These are phyloP conservation scores for Mobula birostris DNA, from an alignment of 2,113 vertebrate genomes.

Conservation along the genomic window DNA sequence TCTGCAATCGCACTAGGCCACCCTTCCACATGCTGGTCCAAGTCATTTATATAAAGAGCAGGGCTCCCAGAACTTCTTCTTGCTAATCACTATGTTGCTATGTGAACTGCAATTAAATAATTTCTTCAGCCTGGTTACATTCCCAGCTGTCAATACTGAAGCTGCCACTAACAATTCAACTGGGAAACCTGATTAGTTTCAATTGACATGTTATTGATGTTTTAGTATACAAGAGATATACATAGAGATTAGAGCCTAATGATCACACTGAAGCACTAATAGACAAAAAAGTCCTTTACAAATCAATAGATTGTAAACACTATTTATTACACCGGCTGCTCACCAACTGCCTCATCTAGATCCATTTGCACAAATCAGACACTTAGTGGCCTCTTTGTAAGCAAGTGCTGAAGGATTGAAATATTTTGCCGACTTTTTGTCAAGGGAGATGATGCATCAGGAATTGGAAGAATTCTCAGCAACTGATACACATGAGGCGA, in stretches of 20 bases:
- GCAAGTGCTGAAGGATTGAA: neutral
- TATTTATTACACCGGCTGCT: neutral
- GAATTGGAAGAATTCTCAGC: neutral
- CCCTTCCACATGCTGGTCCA: too few species aligned
- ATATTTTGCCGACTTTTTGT: neutral
- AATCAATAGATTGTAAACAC: conserved; percentile 13
- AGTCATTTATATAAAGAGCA: too few species aligned
- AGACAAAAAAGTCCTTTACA: neutral
- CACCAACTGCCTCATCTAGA: neutral
- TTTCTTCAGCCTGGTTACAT: neutral
- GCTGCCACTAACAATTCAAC: neutral
- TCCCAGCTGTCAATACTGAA: neutral
- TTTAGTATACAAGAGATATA: conserved; percentile 16
- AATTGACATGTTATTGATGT: conserved; percentile 24
- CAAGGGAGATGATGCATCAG: neutral
- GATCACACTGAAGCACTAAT: neutral
- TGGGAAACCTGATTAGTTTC: neutral
- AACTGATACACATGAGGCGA: too few species aligned
- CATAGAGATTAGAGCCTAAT: neutral
- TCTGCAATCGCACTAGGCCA: too few species aligned
- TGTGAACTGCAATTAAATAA: neutral
- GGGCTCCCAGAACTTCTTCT: neutral
- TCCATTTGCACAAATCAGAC: neutral
- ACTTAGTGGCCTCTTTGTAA: neutral
- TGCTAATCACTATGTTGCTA: neutral